Evolutionary conservation across 2,113 vertebrate species (phyloP).

Genomic region (Thamnophis sirtalis): DNA sequence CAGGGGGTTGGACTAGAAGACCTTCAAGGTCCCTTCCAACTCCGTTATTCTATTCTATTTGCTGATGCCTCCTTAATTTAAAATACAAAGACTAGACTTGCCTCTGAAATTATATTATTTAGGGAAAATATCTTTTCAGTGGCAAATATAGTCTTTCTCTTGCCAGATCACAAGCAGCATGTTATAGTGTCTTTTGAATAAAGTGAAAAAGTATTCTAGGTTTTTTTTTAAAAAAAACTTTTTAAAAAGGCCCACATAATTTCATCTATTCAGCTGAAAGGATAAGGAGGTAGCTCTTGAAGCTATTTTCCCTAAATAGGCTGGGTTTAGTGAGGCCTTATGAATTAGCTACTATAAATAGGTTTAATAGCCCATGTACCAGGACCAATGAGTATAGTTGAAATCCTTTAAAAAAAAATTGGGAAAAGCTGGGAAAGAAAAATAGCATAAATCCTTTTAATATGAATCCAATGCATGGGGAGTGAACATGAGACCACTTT

Average conservation of each 20-base stretch:
- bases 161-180: not conserved
- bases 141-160: no score
- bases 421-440: not conserved
- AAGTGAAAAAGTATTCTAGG: not conserved
- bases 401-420: slow-evolving; percentile 41
- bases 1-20: no score
- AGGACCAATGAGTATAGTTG: slow-evolving; percentile 11
- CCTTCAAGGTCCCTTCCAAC: no score
- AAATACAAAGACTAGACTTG: not conserved
- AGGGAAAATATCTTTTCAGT: not conserved
- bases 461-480: not conserved
- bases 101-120: not conserved
- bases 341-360: slow-evolving; percentile 34
- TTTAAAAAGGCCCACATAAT: not conserved
- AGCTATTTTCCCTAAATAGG: slow-evolving; percentile 2
- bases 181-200: not conserved
- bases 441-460: not conserved
- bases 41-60: no score
- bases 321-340: slow-evolving; percentile 15
- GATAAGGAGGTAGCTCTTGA: slow-evolving; percentile 32
- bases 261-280: not conserved
- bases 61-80: not conserved
- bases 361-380: slow-evolving; percentile 39
- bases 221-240: not conserved
- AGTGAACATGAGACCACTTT: not conserved